phyloP scores from a whole-genome alignment of 53 echinoderm and acorn worm genomes.

The Zoroaster sp. region DNA sequence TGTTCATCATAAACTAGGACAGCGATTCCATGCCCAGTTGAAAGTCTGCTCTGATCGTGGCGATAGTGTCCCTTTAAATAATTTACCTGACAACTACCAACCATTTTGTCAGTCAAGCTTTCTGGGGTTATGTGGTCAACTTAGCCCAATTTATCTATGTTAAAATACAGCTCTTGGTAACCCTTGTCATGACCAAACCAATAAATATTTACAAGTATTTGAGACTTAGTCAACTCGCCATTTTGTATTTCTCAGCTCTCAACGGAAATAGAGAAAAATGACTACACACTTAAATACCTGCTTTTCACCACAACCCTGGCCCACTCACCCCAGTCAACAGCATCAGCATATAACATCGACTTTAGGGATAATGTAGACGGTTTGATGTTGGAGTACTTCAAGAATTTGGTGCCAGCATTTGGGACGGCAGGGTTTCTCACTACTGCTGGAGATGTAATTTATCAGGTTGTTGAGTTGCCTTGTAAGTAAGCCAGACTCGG shows the following conservation, averaged over 20 bases:
- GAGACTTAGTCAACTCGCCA: too few species aligned
- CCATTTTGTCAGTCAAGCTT: too few species aligned
- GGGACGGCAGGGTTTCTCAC: conserved; percentile 35
- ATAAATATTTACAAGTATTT: too few species aligned
- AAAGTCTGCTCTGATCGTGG: too few species aligned
- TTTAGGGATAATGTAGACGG: conserved; percentile 50
- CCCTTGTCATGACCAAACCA: too few species aligned
- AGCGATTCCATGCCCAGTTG: too few species aligned
- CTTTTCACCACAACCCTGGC: conserved; percentile 66
- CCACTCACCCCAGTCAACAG: conserved; percentile 27
- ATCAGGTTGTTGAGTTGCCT: conserved; percentile 39
- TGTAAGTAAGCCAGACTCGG: conserved; percentile 17
- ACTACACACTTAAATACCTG: conserved; percentile 59
- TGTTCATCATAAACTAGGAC: too few species aligned
- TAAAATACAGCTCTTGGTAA: too few species aligned
- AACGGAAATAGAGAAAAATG: not conserved
- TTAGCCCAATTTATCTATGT: too few species aligned
- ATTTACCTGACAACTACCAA: too few species aligned
- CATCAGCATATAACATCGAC: conserved; percentile 53
- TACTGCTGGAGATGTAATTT: conserved; percentile 4
- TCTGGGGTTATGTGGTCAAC: too few species aligned
- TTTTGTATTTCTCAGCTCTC: not conserved
- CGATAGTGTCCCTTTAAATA: too few species aligned
- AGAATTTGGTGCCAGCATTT: conserved; percentile 13
- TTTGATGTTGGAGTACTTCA: conserved; percentile 57